These are phyloP conservation scores for Siphamia tubifer DNA, from an alignment of 2,113 vertebrate genomes.

Conservation along the genomic window DNA sequence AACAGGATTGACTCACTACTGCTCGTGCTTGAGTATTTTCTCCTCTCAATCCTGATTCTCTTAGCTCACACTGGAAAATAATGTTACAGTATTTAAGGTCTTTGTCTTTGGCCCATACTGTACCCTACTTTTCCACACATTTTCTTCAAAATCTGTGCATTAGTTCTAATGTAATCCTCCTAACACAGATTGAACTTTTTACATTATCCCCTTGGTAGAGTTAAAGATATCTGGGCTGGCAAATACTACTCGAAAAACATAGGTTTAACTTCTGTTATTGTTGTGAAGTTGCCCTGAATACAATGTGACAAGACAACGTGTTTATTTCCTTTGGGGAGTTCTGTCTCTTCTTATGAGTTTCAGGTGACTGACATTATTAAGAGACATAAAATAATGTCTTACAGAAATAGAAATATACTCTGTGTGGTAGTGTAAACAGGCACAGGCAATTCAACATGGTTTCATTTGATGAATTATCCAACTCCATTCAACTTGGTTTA, in stretches of 20 bases:
- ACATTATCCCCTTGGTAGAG: too few relatives aligned
- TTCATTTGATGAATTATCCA: background rate
- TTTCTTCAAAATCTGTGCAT: too few relatives aligned
- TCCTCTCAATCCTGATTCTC: too few relatives aligned
- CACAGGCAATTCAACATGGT: background rate
- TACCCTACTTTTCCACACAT: too few relatives aligned
- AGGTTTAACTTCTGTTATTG: background rate
- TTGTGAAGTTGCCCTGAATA: constrained; percentile 4
- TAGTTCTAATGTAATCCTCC: too few relatives aligned
- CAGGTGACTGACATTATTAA: constrained; percentile 31
- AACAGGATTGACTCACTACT: too few relatives aligned
- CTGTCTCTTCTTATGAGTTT: background rate
- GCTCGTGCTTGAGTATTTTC: too few relatives aligned
- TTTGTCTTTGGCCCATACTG: too few relatives aligned
- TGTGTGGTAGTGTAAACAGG: background rate
- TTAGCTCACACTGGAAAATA: too few relatives aligned
- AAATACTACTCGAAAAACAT: too few relatives aligned
- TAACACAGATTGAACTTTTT: too few relatives aligned
- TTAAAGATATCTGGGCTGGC: background rate
- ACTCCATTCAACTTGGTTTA: background rate
- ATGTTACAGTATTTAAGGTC: too few relatives aligned
- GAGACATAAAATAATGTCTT: background rate
- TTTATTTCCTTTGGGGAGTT: constrained; percentile 31
- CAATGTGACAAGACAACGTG: constrained; percentile 13
- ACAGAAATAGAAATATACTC: background rate